Percentiles rank a stretch among this genome's conserved stretches.
Conservation (phyloP, 2,113 vertebrate species). For the Tichodroma muraria region DNA sequence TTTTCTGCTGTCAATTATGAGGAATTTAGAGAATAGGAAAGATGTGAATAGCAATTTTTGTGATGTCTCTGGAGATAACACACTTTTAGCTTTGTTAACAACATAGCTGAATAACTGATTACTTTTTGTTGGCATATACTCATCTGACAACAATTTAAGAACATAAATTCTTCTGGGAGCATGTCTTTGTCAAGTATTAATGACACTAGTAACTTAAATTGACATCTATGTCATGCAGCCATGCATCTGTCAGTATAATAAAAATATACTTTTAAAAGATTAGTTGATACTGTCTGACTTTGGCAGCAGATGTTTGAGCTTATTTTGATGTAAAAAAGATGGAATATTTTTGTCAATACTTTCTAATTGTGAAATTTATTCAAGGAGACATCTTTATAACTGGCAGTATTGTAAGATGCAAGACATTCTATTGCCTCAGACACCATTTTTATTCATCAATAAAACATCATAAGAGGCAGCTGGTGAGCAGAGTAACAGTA, state of each 20-base stretch:
- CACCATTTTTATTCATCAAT: conserved; percentile 62
- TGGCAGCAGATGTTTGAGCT: conserved; percentile 53
- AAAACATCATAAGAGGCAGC: conserved; percentile 58
- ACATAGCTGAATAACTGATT: conserved; percentile 3
- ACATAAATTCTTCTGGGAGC: conserved; percentile 48
- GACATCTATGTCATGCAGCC: conserved; percentile 59
- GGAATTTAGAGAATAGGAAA: not conserved
- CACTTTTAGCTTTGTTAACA: conserved; percentile 41
- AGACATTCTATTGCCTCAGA: conserved; percentile 39
- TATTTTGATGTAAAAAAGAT: conserved; percentile 60
- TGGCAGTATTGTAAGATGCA: not conserved
- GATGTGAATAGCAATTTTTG: not conserved
- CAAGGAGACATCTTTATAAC: conserved; percentile 51
- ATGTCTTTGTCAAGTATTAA: conserved; percentile 58
- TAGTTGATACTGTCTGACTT: conserved; percentile 45
- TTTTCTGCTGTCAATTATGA: not conserved
- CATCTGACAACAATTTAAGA: conserved; percentile 52
- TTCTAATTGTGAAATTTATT: conserved; percentile 63
- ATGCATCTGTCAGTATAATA: conserved; percentile 60
- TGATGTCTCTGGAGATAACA: conserved; percentile 32
- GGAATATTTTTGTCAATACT: conserved; percentile 60
- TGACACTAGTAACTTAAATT: conserved; percentile 58
- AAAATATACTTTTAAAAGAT: conserved; percentile 54
- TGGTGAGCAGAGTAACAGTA: conserved; percentile 29
- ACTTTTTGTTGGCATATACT: conserved; percentile 17